phyloP scores from a whole-genome alignment of 2,888 invertebrate genomes.

The Cristatella mucedo region DNA sequence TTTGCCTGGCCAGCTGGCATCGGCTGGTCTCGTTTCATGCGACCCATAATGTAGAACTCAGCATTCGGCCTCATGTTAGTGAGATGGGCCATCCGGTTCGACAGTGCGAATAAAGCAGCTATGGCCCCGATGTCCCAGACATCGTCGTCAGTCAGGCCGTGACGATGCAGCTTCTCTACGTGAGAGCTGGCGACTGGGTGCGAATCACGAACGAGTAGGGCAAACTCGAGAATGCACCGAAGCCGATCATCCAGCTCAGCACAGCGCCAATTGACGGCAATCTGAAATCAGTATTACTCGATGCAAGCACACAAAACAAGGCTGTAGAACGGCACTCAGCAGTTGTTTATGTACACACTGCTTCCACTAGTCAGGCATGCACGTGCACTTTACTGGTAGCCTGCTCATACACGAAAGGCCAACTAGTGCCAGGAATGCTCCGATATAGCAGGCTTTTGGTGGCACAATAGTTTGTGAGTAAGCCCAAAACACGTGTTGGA shows the following conservation, averaged over 20 bases:
- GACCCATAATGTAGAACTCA: slow-evolving; percentile 26
- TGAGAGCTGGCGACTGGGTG: slow-evolving; percentile 17
- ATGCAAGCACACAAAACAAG: no score
- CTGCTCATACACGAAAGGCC: no score
- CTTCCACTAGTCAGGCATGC: neutral
- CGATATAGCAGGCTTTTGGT: no score
- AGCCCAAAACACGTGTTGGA: no score
- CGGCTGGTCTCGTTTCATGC: no score
- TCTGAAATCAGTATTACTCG: no score
- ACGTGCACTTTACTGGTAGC: neutral
- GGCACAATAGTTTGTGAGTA: no score
- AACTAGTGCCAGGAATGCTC: no score
- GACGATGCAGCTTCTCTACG: slow-evolving; percentile 17
- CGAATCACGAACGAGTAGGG: slow-evolving; percentile 20
- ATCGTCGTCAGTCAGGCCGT: slow-evolving; percentile 22
- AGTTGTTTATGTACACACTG: no score
- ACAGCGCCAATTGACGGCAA: slow-evolving; percentile 21
- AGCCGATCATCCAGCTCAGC: slow-evolving; percentile 22
- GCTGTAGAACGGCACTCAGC: no score
- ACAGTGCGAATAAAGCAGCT: slow-evolving; percentile 22
- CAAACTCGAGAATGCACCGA: slow-evolving; percentile 22
- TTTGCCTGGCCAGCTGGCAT: no score
- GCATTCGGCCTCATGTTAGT: slow-evolving; percentile 23
- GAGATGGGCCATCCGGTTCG: slow-evolving; percentile 26
- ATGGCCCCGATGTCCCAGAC: slow-evolving; percentile 29